A percentile compares a stretch with the other conserved stretches of the same genome.
These are phyloP conservation scores for Xenentodon cancila DNA, from an alignment of 2,797 vertebrate genomes.

Conservation along the genomic window DNA sequence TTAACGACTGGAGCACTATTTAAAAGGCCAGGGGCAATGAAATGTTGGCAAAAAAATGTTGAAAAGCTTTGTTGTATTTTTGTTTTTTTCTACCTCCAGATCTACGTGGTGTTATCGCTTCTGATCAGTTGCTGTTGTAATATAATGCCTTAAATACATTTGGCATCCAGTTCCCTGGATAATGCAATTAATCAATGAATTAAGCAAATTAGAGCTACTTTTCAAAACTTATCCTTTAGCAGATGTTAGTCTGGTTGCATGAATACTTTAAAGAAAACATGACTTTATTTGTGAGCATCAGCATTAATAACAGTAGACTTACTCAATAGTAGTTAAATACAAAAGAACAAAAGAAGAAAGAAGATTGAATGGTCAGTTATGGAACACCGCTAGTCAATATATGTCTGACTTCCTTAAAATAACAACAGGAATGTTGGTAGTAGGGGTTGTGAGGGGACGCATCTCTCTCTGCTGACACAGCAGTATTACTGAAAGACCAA, in stretches of 20 bases:
- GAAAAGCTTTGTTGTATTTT: background rate
- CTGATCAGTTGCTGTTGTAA: slow-evolving; percentile 7
- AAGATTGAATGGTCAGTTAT: no score
- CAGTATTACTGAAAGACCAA: no score
- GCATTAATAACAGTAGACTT: no score
- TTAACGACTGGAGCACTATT: background rate
- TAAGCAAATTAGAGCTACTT: background rate
- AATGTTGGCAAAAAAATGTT: slow-evolving; percentile 3
- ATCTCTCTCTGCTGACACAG: no score
- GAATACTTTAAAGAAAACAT: no score
- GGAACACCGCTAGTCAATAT: no score
- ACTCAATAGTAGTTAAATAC: no score
- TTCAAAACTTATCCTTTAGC: background rate
- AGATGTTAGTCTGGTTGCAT: background rate
- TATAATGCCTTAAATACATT: background rate
- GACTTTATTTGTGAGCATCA: no score
- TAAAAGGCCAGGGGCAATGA: background rate
- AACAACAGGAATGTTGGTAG: no score
- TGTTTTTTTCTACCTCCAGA: background rate
- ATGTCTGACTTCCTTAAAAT: no score
- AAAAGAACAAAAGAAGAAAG: no score
- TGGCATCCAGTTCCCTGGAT: background rate
- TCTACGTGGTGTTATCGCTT: background rate
- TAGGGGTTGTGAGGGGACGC: no score
- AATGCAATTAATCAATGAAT: slow-evolving; percentile 6